Conservation (phyloP, 2,113 vertebrate species). For the Corythornis vintsioides region DNA sequence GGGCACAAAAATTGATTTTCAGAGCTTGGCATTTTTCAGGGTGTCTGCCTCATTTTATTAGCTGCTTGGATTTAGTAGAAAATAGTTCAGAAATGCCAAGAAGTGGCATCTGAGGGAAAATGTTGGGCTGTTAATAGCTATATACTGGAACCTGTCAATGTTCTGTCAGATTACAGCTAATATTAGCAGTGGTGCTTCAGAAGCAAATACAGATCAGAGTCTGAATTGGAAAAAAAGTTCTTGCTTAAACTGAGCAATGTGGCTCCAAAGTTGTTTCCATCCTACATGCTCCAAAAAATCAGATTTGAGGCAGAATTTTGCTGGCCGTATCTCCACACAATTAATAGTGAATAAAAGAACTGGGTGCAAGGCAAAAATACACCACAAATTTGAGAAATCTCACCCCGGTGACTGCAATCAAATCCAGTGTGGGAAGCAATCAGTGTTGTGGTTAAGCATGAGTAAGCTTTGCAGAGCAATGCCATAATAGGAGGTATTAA, state of each 20-base stretch:
- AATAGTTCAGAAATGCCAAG: neutral
- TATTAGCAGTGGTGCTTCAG: neutral
- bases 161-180: neutral
- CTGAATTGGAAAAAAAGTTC: neutral
- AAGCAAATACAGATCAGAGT: neutral
- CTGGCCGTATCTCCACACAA: neutral
- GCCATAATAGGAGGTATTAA: neutral
- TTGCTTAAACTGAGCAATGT: neutral
- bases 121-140: neutral
- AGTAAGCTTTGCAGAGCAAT: neutral
- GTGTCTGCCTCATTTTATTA: neutral
- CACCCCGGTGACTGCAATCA: neutral
- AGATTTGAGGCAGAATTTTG: neutral
- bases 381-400: neutral
- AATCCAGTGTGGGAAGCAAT: neutral
- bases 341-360: neutral
- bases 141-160: neutral
- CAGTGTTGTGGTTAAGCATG: neutral
- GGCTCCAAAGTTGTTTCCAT: neutral
- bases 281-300: neutral
- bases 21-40: neutral
- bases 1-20: neutral
- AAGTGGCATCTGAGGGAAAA: neutral
- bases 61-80: neutral
- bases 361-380: neutral